phyloP scores from a whole-genome alignment of 2,113 vertebrate genomes.

The Austrofundulus limnaeus region DNA sequence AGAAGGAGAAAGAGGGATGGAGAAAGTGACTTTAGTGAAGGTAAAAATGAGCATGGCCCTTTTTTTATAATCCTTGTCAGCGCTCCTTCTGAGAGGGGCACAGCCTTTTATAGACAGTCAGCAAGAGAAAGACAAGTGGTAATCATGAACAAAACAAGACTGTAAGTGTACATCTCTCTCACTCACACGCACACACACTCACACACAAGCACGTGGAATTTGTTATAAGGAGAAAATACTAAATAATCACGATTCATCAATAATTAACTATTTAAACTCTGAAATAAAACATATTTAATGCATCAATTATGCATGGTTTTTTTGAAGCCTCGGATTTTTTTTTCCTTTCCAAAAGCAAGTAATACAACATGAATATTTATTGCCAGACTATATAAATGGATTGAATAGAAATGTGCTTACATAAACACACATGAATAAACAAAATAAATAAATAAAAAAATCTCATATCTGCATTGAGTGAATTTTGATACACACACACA shows the following conservation, averaged over 20 bases:
- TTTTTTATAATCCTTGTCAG: conserved; percentile 29
- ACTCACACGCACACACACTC: conserved; percentile 10
- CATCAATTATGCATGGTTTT: conserved; percentile 33
- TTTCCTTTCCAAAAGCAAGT: neutral
- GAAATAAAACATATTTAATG: conserved; percentile 44
- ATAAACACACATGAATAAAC: conserved; percentile 22
- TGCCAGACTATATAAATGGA: conserved; percentile 22
- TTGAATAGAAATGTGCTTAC: conserved; percentile 8
- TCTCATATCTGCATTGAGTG: conserved; percentile 16
- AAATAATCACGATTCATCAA: conserved; percentile 34
- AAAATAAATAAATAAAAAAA: conserved; percentile 18
- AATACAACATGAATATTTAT: conserved; percentile 49
- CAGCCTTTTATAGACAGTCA: conserved; percentile 41
- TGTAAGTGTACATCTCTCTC: conserved; percentile 11
- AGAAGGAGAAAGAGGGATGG: conserved; percentile 32
- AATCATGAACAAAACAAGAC: conserved; percentile 15
- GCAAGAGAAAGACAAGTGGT: conserved; percentile 40
- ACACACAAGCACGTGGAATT: conserved; percentile 25
- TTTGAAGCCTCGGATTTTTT: conserved; percentile 19
- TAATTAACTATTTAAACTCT: conserved; percentile 32
- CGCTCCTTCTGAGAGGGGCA: conserved; percentile 23
- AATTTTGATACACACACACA: conserved; percentile 12
- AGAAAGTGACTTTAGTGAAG: conserved; percentile 5
- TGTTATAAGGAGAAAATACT: conserved; percentile 26
- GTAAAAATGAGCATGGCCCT: conserved; percentile 19